Conservation (phyloP, 2,113 vertebrate species). For the Lonchura striata region DNA sequence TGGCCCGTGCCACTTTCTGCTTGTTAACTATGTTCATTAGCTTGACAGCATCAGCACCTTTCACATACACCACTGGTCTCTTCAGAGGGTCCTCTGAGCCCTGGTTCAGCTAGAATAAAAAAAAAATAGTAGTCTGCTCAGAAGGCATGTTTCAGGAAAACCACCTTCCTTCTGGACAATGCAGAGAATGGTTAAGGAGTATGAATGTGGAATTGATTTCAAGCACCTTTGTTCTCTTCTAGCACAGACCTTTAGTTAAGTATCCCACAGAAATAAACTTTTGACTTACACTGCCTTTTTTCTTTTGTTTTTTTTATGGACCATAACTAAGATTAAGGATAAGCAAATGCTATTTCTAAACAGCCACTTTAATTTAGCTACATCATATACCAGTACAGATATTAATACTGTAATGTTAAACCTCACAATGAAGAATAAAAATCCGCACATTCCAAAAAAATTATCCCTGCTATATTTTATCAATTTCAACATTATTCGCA, state of each 20-base stretch:
- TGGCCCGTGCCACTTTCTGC: constrained; percentile 95
- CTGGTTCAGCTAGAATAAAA: constrained; percentile 85
- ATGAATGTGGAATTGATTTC: background rate
- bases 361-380: background rate
- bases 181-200: background rate
- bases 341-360: background rate
- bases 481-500: background rate
- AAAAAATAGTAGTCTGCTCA: background rate
- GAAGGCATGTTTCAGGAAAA: background rate
- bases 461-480: background rate
- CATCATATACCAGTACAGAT: background rate
- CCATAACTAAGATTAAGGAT: background rate
- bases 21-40: constrained; percentile 99
- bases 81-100: constrained; percentile 93
- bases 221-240: background rate
- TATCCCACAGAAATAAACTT: background rate
- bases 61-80: constrained; percentile 96
- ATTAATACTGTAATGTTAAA: background rate
- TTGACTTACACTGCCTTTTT: background rate
- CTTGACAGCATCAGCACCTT: constrained; percentile 96
- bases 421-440: background rate
- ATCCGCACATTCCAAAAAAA: background rate
- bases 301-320: background rate
- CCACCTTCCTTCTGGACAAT: background rate
- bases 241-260: background rate